phyloP scores from a whole-genome alignment of 1,140 invertebrate genomes.

The Hypsibius dujardini region DNA sequence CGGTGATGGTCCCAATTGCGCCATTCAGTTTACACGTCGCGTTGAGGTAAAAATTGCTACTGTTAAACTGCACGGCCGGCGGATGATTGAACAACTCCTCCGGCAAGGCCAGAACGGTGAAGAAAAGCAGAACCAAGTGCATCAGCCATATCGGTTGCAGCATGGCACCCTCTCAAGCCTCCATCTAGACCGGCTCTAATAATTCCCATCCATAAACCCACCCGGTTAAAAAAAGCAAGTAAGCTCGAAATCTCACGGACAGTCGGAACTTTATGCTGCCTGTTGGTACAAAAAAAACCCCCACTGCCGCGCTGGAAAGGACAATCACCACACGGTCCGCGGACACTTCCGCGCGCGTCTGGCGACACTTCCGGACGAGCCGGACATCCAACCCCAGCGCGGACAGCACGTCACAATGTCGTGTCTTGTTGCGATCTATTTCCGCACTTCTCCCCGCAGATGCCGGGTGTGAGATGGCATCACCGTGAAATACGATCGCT shows the following conservation, averaged over 20 bases:
- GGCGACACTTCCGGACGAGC: too few relatives aligned
- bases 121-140: not conserved
- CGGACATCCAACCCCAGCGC: too few relatives aligned
- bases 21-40: slow-evolving; percentile 2
- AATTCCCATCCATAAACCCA: not conserved
- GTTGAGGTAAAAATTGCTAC: not conserved
- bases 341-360: too few relatives aligned
- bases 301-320: too few relatives aligned
- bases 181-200: not conserved
- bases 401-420: too few relatives aligned
- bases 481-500: not conserved
- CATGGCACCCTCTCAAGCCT: not conserved
- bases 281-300: too few relatives aligned
- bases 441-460: not conserved
- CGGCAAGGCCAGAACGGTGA: not conserved
- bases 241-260: not conserved
- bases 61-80: not conserved
- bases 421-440: not conserved
- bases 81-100: not conserved
- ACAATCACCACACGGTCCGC: too few relatives aligned
- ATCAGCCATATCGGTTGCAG: not conserved
- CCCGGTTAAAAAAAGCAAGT: not conserved
- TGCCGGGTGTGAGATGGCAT: not conserved
- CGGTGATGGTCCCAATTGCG: not conserved
- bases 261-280: too few relatives aligned